Base-by-base conservation (phyloP, 2,797 vertebrate genomes). In the Myotis pilosus region DNA sequence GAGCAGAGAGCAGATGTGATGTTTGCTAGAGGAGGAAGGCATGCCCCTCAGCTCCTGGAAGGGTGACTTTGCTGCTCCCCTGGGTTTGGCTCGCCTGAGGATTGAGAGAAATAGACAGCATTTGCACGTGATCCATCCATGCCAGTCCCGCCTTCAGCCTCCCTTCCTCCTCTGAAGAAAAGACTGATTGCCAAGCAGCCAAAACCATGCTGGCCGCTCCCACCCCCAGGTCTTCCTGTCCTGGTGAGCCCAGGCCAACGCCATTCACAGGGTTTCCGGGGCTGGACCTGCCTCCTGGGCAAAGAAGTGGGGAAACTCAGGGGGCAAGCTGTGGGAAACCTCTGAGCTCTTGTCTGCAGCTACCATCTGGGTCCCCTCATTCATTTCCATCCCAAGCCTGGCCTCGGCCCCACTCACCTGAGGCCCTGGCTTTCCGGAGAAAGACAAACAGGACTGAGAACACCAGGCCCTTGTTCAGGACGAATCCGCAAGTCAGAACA, bases 391-490 rank as follows among this genome's bases (percentile, higher is more conserved):
- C 51, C 8, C 36, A 57, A 71, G 16, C 71, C 33, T 51, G 1
- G 6, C 25, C 36, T 19, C 9, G 8, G 28, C 3, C 12, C 36
- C 44, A 81, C 69, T 78, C 36, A 78, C 89, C 62, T 15, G 19
- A 49, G 10, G 25, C 68, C 41, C 25, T 5, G 72, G 20, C 0
- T 82, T 72, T 92, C 38, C 30, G 0, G 62, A 92, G 62, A n/a
- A 89, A 38, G 38, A 66, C n/a, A 69, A 82, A 78, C 9, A 82
- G 38, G 84, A 93, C 9, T 36, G 75, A 89, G 68, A 86, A 89
- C 30, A 92, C 47, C 23, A 89, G 36, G 47, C 16, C 4, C 53
- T 95, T 89, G 23, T 44, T 86, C 75, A 95, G 81, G 49, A 92
- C 16, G 33, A 89, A 44, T 44, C 81, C 12, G 0, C 44, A 82